Percentiles rank a stretch among this genome's conserved stretches.
These are phyloP conservation scores for Sceloporus undulatus DNA, from an alignment of 2,113 vertebrate species.

Conservation along the genomic window DNA sequence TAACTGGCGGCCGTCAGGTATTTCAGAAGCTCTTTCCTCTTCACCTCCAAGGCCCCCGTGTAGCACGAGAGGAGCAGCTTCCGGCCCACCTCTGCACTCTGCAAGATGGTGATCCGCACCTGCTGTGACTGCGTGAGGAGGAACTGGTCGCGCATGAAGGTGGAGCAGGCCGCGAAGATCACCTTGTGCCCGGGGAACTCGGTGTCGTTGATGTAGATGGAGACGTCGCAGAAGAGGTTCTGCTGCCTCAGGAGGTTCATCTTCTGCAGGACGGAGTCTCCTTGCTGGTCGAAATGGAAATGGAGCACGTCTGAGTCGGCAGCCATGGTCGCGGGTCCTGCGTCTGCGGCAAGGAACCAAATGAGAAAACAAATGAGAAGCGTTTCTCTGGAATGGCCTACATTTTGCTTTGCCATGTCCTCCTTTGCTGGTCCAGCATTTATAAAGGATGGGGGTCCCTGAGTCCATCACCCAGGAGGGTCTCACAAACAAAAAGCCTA, in stretches of 20 bases:
- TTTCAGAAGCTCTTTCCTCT: slow-evolving; percentile 84
- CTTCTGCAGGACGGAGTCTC: slow-evolving; percentile 83
- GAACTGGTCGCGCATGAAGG: slow-evolving; percentile 87
- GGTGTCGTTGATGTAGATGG: slow-evolving; percentile 85
- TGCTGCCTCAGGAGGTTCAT: slow-evolving; percentile 87
- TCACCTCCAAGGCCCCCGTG: slow-evolving; percentile 84
- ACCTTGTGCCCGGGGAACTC: slow-evolving; percentile 88
- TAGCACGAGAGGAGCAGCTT: slow-evolving; percentile 85
- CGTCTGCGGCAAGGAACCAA: neutral
- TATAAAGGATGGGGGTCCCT: no score
- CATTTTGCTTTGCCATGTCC: no score
- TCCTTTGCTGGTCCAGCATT: no score
- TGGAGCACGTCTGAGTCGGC: slow-evolving; percentile 83
- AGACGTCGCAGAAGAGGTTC: slow-evolving; percentile 87
- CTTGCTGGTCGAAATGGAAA: slow-evolving; percentile 86
- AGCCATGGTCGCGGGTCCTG: slow-evolving; percentile 74
- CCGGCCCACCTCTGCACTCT: slow-evolving; percentile 84
- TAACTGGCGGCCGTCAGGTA: slow-evolving; percentile 86
- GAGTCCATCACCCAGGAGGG: no score
- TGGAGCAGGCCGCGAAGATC: slow-evolving; percentile 85
- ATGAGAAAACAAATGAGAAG: neutral
- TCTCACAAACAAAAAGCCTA: no score
- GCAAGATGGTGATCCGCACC: slow-evolving; percentile 83
- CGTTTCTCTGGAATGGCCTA: no score
- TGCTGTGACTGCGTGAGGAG: slow-evolving; percentile 84